Evolutionary conservation across 2,113 vertebrate genomes (phyloP).

Genomic region (Erythrolamprus reginae): DNA sequence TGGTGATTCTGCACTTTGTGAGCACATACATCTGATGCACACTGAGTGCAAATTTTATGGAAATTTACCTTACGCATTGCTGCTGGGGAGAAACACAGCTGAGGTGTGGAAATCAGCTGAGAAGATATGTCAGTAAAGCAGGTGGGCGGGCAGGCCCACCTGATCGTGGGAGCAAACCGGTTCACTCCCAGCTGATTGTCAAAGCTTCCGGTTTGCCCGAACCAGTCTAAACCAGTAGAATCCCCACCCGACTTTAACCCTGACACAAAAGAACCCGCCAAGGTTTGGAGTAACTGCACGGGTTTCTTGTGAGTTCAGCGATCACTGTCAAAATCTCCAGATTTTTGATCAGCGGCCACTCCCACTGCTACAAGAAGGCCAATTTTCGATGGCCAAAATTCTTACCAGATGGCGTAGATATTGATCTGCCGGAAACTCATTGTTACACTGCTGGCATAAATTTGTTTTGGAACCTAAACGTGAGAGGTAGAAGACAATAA

Average conservation of each 20-base stretch:
- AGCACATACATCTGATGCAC: no score
- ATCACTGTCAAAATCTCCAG: neutral
- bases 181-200: no score
- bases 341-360: neutral
- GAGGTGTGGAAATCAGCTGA: no score
- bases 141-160: no score
- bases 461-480: slow-evolving; percentile 7
- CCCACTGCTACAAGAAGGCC: neutral
- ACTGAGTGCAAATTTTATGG: no score
- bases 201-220: no score
- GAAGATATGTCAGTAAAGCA: no score
- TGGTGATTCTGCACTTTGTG: no score
- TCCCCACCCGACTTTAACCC: neutral
- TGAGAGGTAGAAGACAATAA: neutral
- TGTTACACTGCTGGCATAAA: slow-evolving; percentile 18
- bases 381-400: neutral
- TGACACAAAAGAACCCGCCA: neutral
- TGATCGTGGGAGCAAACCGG: no score
- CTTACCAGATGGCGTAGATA: slow-evolving; percentile 45
- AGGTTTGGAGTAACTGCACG: neutral
- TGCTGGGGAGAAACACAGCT: no score
- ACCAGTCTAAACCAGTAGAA: no score
- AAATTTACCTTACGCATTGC: no score
- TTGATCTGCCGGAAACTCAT: slow-evolving; percentile 30
- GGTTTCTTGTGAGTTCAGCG: neutral